Base-by-base conservation (phyloP, 2,797 vertebrate species). In the Xenopus petersii region DNA sequence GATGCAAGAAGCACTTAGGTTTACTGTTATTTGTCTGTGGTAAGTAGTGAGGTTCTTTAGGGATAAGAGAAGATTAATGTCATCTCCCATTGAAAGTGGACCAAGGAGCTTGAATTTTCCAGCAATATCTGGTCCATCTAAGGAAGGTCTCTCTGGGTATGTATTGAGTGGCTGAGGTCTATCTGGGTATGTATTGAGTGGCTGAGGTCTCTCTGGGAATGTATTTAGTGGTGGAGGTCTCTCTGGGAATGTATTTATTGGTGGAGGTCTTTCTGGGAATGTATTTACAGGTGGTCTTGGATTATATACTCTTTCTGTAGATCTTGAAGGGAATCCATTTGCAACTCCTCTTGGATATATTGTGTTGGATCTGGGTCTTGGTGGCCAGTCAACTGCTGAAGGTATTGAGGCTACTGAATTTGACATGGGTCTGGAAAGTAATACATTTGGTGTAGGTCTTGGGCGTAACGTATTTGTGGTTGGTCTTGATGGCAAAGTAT, bases 1-100 rank as follows among this genome's bases (percentile, higher is more conserved):
- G 0, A 90, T 90, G 80, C 86, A 88, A 88, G 91, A 92, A 24
- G 90, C 90, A 0, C 77, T 92, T 69, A 93, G 75, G 61, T 89
- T 88, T 70, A 87, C 84, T 0, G 71, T 76, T 73, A 87, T 79
- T 0, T 73, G 81, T 84, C 85, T 91, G 62, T 54, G 66, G 30
- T 77, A 79, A 0, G 72, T 21, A 15, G 86, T 87, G 66, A 86
- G 80, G 81, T 93, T 93, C 81, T 70, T 81, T 60, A 92, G 86
- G 17, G 78, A 16, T 69, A 93, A 71, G 67, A 76, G 51, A 12
- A 93, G 61, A 71, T 26, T 82, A 80, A 92, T 83, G 7, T 91
- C 90, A 82, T 89, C 84, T 64, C 91, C 91, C 8, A 93, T 76
- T 16, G 77, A 62, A 1, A 87, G 81, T 3, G 78, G 17, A 0